Evolutionary conservation across 2,113 vertebrate species (phyloP).

Genomic region (Tyrannus savana): DNA sequence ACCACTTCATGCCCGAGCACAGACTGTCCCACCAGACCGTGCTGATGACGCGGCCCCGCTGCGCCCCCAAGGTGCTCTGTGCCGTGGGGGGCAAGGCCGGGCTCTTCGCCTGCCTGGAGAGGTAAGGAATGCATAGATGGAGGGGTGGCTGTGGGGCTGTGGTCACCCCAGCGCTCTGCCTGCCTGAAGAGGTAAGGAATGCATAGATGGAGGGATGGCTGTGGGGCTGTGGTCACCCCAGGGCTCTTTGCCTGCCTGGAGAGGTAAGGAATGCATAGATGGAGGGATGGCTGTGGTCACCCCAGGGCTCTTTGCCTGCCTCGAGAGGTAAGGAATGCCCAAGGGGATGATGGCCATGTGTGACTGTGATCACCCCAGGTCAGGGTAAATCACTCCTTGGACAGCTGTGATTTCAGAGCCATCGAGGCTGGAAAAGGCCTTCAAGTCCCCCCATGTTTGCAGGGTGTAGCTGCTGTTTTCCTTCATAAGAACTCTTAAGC

Average conservation of each 20-base stretch:
- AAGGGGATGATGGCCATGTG: background rate
- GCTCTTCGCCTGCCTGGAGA: conserved; percentile 94
- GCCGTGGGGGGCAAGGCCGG: conserved; percentile 97
- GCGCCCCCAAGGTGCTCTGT: conserved; percentile 94
- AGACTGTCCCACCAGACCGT: conserved; percentile 94
- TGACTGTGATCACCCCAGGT: background rate
- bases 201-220: conserved; percentile 67
- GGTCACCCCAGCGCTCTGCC: conserved; percentile 83
- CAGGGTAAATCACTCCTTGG: fast-evolving
- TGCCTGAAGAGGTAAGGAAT: conserved; percentile 90
- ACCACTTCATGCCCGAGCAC: conserved; percentile 99
- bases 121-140: conserved; percentile 75
- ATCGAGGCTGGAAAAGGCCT: fast-evolving
- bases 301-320: no score
- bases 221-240: conserved; percentile 22
- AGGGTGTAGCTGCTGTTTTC: background rate
- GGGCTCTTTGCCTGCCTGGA: background rate
- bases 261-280: background rate
- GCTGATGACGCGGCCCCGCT: conserved; percentile 89
- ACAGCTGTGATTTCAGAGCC: background rate
- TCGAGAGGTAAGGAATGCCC: background rate
- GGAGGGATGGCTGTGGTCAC: background rate
- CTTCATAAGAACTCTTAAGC: fast-evolving
- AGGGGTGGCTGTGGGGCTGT: conserved; percentile 51
- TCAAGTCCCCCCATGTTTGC: background rate